phyloP scores from a whole-genome alignment of 2,113 vertebrate species.

The Grallaria varia region DNA sequence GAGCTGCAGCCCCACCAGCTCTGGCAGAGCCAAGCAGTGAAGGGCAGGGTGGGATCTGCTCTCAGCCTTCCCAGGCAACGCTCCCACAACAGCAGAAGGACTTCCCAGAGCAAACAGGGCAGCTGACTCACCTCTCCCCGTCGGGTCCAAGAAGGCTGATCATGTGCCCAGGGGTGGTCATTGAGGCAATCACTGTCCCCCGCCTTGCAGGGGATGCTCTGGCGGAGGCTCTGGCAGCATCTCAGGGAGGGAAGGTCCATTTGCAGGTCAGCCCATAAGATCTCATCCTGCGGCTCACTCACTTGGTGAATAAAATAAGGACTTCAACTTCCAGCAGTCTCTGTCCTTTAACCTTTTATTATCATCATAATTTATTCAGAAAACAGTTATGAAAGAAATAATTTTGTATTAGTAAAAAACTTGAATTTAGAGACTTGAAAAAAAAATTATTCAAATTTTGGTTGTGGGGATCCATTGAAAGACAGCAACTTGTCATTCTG shows the following conservation, averaged over 20 bases:
- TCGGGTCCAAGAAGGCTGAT: background rate
- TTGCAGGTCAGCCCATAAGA: background rate
- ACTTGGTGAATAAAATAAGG: background rate
- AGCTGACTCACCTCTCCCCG: background rate
- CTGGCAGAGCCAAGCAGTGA: background rate
- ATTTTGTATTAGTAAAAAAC: slow-evolving; percentile 28
- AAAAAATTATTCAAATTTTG: background rate
- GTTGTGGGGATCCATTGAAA: slow-evolving; percentile 30
- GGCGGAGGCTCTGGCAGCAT: background rate
- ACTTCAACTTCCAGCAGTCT: background rate
- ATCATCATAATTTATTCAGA: background rate
- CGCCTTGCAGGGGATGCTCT: background rate
- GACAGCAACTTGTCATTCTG: slow-evolving; percentile 42
- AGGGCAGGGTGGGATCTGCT: accelerated
- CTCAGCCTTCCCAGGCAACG: accelerated
- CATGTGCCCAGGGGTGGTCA: background rate
- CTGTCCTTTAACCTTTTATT: slow-evolving; percentile 43
- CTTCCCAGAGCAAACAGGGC: background rate
- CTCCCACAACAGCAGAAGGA: background rate
- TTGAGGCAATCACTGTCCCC: background rate
- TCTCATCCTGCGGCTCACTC: background rate
- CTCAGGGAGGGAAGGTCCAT: background rate
- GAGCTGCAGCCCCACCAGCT: background rate
- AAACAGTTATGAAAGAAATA: background rate
- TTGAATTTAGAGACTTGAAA: background rate